Evolutionary conservation across 2,888 invertebrate species (phyloP), one percentile per base, ranked within the genome.

Genomic region (Sarcophaga rosellei): DNA sequence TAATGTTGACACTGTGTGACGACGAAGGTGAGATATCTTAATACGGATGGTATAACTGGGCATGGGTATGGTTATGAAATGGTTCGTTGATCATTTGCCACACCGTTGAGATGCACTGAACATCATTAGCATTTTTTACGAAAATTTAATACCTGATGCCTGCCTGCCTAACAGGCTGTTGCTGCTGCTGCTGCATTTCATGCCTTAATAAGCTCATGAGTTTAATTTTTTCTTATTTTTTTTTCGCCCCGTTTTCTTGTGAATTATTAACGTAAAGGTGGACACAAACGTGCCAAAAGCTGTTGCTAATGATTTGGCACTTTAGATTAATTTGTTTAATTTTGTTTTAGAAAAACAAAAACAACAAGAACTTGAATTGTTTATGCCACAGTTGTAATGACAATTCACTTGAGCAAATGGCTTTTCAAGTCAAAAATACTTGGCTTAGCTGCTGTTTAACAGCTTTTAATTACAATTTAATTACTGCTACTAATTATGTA

Each of bases 221-320:
- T 69, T 70, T 57, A 17, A 47, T 23, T 23, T 23, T 23, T 63
- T 23, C 15, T 15, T 68, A 1, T 5, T 10, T 35, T 10, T 10
- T 35, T 35, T 1, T 2, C 35, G 10, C 8, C 8, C 1, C 35
- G 1, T 35, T 10, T 35, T 35, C 35, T 10, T 35, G 35, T 35
- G 35, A 35, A 10, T 35, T 66, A 17, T n/a, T 12, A 20, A 21
- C 25, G 61, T 63, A 74, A 79, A 75, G 83, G 57, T 84, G 84
- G 75, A 84, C 83, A 73, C 59, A 83, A 84, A 84, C 75, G 84
- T 80, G 79, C 79, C 66, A 73, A 80, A 79, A 84, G 84, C 84
- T 75, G 35, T 35, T 35, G 65, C 84, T 84, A 84, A 84, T 70
- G 79, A 80, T 80, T 84, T 84, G 75, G 35, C 84, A 84, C 79